Conservation (phyloP, 2,888 invertebrate genomes). For the Antheraea assamensis region DNA sequence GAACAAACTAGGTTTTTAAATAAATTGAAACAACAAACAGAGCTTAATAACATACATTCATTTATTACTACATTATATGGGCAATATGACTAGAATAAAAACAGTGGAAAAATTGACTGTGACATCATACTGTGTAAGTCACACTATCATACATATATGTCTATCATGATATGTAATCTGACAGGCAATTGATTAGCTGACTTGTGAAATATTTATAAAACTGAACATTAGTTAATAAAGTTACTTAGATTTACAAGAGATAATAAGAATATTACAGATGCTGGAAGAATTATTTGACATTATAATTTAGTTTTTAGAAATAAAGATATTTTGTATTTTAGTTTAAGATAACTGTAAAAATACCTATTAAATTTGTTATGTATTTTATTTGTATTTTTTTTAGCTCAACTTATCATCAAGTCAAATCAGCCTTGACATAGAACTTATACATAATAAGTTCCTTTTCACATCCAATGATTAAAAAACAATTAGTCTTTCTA, state of each 20-base stretch:
- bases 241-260: not conserved
- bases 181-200: not conserved
- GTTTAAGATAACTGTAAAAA: too few relatives aligned
- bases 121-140: conserved; percentile 8
- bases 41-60: not conserved
- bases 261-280: not conserved
- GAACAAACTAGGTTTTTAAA: not conserved
- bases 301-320: not conserved
- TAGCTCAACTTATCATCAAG: not conserved
- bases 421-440: not conserved
- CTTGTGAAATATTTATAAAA: not conserved
- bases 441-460: too few relatives aligned
- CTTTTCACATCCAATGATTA: too few relatives aligned
- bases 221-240: not conserved
- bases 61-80: not conserved
- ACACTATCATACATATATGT: conserved; percentile 14
- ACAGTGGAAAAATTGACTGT: conserved; percentile 4
- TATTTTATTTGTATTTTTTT: too few relatives aligned
- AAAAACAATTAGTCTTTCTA: too few relatives aligned
- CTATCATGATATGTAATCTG: not conserved
- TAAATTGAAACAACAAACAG: not conserved
- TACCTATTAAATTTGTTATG: too few relatives aligned
- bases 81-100: not conserved
- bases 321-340: too few relatives aligned
- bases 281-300: not conserved